These are phyloP conservation scores for Drosophila affinis DNA, from an alignment of 2,888 invertebrate genomes.

Conservation along the genomic window DNA sequence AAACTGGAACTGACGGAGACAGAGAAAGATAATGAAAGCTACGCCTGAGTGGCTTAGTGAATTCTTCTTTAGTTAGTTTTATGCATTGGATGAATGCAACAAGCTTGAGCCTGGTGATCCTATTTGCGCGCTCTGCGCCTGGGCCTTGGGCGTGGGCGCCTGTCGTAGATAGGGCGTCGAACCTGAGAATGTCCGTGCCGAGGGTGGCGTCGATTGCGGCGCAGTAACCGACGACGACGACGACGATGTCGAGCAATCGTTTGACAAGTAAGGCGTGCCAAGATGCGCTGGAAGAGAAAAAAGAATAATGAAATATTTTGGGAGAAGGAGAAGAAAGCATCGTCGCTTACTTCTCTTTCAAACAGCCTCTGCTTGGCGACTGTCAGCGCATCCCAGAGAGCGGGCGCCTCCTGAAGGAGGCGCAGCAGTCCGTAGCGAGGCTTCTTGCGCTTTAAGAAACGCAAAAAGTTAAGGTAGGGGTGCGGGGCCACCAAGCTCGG, in stretches of 20 bases:
- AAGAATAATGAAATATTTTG: background rate
- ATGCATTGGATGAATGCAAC: no score
- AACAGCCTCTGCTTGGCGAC: slow-evolving; percentile 36
- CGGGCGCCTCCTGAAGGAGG: slow-evolving; percentile 44
- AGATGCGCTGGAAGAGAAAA: slow-evolving; percentile 31
- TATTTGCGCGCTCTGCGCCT: background rate
- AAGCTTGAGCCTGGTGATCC: no score
- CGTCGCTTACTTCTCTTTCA: slow-evolving; percentile 34
- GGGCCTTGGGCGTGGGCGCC: slow-evolving; percentile 2
- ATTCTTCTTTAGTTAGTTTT: no score
- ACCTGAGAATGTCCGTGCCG: background rate
- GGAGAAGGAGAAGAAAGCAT: background rate
- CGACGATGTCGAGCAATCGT: background rate
- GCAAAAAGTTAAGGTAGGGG: slow-evolving; percentile 58
- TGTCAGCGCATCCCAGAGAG: slow-evolving; percentile 45
- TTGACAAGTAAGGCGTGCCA: slow-evolving; percentile 30
- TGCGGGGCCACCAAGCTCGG: slow-evolving; percentile 44
- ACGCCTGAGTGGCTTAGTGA: no score
- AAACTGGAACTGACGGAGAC: no score
- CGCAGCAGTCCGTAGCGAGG: slow-evolving; percentile 11
- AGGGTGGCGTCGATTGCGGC: background rate
- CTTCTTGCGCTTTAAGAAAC: slow-evolving; percentile 43
- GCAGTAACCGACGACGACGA: slow-evolving; percentile 11
- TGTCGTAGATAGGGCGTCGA: slow-evolving; percentile 33
- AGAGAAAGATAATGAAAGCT: no score